Conservation (phyloP, 2,888 invertebrate species). For the Helicoverpa assulta region DNA sequence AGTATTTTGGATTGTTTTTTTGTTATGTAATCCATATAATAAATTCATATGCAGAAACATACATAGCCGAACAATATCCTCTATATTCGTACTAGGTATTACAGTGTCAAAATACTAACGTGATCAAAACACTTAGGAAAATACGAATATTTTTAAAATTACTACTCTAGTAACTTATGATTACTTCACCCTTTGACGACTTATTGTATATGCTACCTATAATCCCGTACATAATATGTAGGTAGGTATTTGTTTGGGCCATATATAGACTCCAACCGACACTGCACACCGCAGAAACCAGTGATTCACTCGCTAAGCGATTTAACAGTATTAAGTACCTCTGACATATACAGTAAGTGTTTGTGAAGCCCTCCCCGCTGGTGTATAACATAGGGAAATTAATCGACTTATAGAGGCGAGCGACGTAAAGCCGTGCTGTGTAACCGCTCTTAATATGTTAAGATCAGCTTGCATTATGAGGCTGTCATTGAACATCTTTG, state of each 20-base stretch:
- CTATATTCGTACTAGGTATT: too few species aligned
- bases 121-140: too few species aligned
- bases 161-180: too few species aligned
- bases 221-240: too few species aligned
- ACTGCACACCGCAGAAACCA: background rate
- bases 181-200: too few species aligned
- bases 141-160: too few species aligned
- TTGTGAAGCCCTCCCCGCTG: background rate
- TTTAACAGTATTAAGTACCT: background rate
- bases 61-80: too few species aligned
- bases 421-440: background rate
- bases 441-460: background rate
- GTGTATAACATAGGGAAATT: background rate
- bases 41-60: too few species aligned
- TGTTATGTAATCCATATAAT: background rate
- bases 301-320: background rate
- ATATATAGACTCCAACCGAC: background rate
- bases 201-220: too few species aligned
- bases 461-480: background rate
- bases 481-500: too few species aligned
- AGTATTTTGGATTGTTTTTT: conserved; percentile 1
- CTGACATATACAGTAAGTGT: background rate
- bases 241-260: too few species aligned
- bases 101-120: too few species aligned
- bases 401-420: background rate